Evolutionary conservation across 2,888 invertebrate genomes (phyloP).

Genomic region (Iphiclides podalirius): DNA sequence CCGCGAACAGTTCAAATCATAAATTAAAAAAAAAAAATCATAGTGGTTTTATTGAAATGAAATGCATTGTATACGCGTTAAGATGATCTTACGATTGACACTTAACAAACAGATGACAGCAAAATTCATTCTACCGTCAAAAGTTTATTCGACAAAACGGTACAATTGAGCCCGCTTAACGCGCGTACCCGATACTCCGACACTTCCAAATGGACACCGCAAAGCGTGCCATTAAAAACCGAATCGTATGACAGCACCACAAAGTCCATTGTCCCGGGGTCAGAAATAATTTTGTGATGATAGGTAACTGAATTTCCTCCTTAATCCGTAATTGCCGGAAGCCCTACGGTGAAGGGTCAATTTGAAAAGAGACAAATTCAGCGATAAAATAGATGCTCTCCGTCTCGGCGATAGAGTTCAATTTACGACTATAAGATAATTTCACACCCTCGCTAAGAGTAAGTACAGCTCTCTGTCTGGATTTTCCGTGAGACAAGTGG

Average conservation of each 20-base stretch:
- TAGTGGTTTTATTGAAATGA: no score
- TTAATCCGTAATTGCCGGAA: conserved; percentile 47
- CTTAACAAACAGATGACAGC: no score
- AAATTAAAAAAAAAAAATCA: no score
- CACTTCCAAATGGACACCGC: conserved; percentile 9
- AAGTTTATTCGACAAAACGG: conserved; percentile 23
- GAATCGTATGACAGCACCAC: conserved; percentile 12
- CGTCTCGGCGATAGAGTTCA: conserved; percentile 5
- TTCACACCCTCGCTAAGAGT: neutral
- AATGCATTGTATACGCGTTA: no score
- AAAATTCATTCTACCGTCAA: conserved; percentile 20
- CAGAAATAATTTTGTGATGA: conserved; percentile 1
- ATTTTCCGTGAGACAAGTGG: conserved; percentile 13
- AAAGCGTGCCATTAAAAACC: conserved; percentile 11
- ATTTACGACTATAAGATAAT: neutral
- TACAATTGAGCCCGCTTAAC: conserved; percentile 21
- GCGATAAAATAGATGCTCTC: conserved; percentile 2
- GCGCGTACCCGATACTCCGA: conserved; percentile 15
- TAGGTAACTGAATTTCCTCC: conserved; percentile 39
- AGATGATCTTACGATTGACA: no score
- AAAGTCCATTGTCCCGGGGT: conserved; percentile 3
- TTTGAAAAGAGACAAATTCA: conserved; percentile 28
- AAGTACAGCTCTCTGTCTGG: conserved; percentile 12
- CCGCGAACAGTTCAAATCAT: no score
- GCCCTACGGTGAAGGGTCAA: conserved; percentile 35